phyloP scores from a whole-genome alignment of 92 coral and sea anemone species.

The Phenganax subtilis region DNA sequence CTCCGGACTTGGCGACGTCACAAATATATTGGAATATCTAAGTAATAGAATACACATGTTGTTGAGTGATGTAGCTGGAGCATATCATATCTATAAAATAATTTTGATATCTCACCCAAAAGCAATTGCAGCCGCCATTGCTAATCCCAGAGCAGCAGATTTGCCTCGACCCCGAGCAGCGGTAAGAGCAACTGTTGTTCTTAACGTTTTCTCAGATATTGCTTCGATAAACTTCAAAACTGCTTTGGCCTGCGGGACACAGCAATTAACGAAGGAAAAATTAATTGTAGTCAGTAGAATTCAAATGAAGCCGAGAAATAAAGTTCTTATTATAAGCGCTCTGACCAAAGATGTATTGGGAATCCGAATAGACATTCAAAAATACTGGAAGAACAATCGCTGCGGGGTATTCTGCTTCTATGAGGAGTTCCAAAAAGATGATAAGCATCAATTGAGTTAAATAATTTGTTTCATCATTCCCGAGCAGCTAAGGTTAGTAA shows the following conservation, averaged over 20 bases:
- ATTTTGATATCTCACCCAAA: constrained; percentile 66
- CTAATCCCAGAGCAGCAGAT: constrained; percentile 97
- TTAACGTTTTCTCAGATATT: constrained; percentile 88
- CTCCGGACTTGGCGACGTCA: constrained; percentile 98
- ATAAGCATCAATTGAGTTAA: no score
- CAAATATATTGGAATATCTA: constrained; percentile 91
- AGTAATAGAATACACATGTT: neutral
- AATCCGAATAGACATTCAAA: no score
- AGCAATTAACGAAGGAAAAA: neutral
- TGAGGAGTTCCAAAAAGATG: no score
- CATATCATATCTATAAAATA: neutral
- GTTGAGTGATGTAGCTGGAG: no score
- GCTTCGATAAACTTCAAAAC: constrained; percentile 90
- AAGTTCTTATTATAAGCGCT: no score
- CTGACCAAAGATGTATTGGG: no score
- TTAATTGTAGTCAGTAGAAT: neutral
- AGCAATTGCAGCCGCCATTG: constrained; percentile 89
- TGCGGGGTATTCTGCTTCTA: no score
- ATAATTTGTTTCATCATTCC: no score
- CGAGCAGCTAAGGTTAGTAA: no score
- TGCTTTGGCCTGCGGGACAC: constrained; percentile 74
- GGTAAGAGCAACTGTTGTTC: constrained; percentile 87
- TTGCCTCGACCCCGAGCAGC: constrained; percentile 98
- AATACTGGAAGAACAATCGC: no score
- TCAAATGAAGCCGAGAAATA: no score